Evolutionary conservation across 2,113 vertebrate species (phyloP), one percentile per base, ranked within the genome.

Genomic region (Brachirus orientalis): DNA sequence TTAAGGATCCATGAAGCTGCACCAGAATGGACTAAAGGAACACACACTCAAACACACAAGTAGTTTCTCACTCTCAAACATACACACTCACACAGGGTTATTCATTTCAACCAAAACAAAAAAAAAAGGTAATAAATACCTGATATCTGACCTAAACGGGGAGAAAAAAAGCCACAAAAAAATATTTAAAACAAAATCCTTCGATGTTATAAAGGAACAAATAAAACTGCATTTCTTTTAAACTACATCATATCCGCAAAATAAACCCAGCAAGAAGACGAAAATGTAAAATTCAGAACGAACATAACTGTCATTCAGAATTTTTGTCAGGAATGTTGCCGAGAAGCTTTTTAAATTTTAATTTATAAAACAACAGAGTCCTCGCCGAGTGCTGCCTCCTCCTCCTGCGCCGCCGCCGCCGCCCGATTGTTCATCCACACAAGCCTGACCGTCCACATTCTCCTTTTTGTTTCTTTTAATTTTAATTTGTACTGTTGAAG

Each of bases 1-100:
- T 82, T 75, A 77, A 79, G 55, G 46, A 90, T 95, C 83, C 90
- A 89, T 92, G 89, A 90, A 93, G 90, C 93, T 87, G 90, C 89
- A 90, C 85, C 78, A 84, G 72, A 83, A 85, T 66, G 82, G 40
- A 78, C 62, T 16, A 54, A 13, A 75, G 13, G 41, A 61, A 28
- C 28, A 28, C 12, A 1, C 12, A 43, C 40, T 1, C 11, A 86
- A 16, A n/a, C 44, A 45, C n/a, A 18, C 17, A 47, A 1, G 17
- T 16, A 12, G 28, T 28, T 3, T 12, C 11, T 12, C 38, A 40
- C 38, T 43, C 14, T 43, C 14, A 12, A 43, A 11, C 40, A 28
- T 6, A 28, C 28, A 28, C 28, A 28, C 1, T 4, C 3, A 28
- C 3, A n/a, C 50, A 52, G 51, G 33, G 51, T 36, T 54, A 36